Evolutionary conservation across 1,140 invertebrate genomes (phyloP).

Genomic region (Drosophila pandora): DNA sequence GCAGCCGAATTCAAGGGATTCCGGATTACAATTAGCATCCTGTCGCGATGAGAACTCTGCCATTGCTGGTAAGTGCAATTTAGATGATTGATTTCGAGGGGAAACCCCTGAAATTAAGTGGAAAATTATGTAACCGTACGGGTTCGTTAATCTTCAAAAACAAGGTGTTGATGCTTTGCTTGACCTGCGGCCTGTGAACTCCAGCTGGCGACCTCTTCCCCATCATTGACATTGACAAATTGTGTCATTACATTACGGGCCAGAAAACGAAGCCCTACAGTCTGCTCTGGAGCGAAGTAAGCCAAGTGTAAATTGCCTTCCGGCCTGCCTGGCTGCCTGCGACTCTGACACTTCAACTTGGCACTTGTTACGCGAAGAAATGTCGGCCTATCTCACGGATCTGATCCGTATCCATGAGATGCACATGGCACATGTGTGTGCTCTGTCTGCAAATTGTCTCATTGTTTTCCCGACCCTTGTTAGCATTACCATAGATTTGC

Average conservation of each 20-base stretch:
- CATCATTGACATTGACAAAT: constrained; percentile 70
- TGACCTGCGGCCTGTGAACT: constrained; percentile 48
- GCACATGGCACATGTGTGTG: constrained; percentile 35
- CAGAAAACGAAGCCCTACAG: constrained; percentile 9
- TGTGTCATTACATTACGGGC: constrained; percentile 61
- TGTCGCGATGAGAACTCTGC: constrained; percentile 62
- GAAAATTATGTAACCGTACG: constrained; percentile 17
- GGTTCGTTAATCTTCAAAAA: constrained; percentile 5
- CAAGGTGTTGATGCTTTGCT: constrained; percentile 49
- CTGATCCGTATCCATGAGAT: constrained; percentile 38
- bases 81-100: not conserved
- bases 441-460: constrained; percentile 37
- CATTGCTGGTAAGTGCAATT: constrained; percentile 61
- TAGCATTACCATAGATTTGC: constrained; percentile 29
- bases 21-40: constrained; percentile 24
- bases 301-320: constrained; percentile 70
- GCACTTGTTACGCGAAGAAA: constrained; percentile 67
- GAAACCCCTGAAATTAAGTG: not conserved
- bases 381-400: constrained; percentile 45
- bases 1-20: constrained; percentile 22
- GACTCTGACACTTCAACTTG: constrained; percentile 55
- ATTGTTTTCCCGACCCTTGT: constrained; percentile 47
- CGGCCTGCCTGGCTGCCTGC: constrained; percentile 43
- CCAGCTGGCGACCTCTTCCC: constrained; percentile 3
- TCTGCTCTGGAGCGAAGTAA: constrained; percentile 28